phyloP scores from a whole-genome alignment of 2,113 vertebrate species.

The Tragelaphus buxtoni region DNA sequence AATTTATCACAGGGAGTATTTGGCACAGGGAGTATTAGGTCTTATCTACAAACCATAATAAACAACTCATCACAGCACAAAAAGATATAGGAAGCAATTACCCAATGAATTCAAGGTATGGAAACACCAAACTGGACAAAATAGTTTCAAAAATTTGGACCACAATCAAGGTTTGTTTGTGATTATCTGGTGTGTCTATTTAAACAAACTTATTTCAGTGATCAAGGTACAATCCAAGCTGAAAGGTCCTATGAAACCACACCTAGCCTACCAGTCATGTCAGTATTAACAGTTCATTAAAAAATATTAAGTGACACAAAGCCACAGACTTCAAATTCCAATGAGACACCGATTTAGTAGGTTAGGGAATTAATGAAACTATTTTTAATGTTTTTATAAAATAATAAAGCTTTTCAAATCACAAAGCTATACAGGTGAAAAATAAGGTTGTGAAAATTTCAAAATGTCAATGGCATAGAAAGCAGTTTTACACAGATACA shows the following conservation, averaged over 20 bases:
- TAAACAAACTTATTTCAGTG: not conserved
- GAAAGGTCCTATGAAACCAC: conserved; percentile 1
- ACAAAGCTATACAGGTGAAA: not conserved
- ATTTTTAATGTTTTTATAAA: not conserved
- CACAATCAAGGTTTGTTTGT: conserved; percentile 1
- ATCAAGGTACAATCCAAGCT: not conserved
- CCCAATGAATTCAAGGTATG: not conserved
- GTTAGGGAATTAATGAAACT: not conserved
- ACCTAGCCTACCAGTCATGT: not conserved
- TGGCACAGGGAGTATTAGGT: not conserved
- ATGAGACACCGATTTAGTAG: not conserved
- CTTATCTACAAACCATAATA: not conserved
- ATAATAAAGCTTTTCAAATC: conserved; percentile 26
- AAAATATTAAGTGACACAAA: conserved; percentile 25
- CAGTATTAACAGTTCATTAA: not conserved
- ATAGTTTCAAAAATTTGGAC: not conserved
- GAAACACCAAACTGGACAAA: conserved; percentile 22
- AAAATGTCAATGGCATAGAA: not conserved
- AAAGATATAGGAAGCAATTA: conserved; percentile 2
- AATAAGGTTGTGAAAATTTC: not conserved
- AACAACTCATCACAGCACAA: not conserved
- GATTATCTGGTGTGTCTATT: not conserved
- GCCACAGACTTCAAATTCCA: conserved; percentile 32
- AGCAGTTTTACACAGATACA: not conserved
- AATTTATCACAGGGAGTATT: not conserved